Base-by-base conservation (phyloP, 1,140 invertebrate species). In the Wiebesia pumilae region DNA sequence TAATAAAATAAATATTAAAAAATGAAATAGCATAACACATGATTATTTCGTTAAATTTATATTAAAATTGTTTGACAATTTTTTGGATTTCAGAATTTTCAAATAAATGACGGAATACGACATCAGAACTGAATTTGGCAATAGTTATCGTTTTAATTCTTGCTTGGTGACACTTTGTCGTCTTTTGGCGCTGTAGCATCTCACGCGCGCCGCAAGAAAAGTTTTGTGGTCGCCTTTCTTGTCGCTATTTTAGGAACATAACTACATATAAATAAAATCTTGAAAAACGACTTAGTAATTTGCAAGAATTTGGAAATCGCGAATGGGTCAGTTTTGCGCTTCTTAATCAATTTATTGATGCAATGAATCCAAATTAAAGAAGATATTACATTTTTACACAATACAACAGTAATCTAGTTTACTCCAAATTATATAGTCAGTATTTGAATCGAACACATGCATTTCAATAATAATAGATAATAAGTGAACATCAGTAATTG, bases 161-260 rank as follows among this genome's bases (percentile, higher is more conserved):
- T 27, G 3, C 24, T 62, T 19, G 19, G 1, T 54, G 51, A 54
- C 24, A 62, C 3, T 27, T 10, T 27, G 2, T 62, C 10, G 27
- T 62, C 24, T 27, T 27, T 62, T 24, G 10, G 10, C 10, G 10
- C 4, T 62, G 3, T 2, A 27, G 10, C 19, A 71, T 38, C 33
- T 54, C 43, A 47, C 82, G 78, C 83, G 87, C 78, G 38, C 62
- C 82, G 78, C 87, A 84, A 86, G 86, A 89, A 91, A 91, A 90
- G 40, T 91, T 90, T 90, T 90, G 83, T 89, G 83, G 67, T 88
- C 87, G 84, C 79, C 83, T 91, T 88, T 89, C 88, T 86, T 82
- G 87, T 1, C 24, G 10, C 85, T 88, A 87, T 88, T 89, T 88
- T 87, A 38, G 54, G 21, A 75, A 27, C 51, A 40, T n/a, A 47